Base-by-base conservation (phyloP, 2,888 invertebrate species). In the Fabriciana adippe region DNA sequence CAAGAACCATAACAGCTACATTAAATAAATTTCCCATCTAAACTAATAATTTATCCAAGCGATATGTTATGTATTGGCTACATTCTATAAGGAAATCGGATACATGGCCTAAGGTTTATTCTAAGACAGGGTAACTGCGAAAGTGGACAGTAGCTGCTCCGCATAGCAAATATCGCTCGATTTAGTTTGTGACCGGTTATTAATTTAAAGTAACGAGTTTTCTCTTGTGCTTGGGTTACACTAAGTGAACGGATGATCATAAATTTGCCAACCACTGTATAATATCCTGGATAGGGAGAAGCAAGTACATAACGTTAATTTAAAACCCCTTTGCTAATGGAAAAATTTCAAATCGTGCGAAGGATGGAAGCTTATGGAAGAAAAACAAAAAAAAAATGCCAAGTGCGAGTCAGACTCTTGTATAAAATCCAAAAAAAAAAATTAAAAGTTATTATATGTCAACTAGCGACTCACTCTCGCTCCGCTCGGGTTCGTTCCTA, bases 101-200 rank as follows among this genome's bases (percentile, higher is more conserved):
- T 67, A 64, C 64, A 57, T 60, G 57, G 59, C 35, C 48, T 45
- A 59, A 59, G 63, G 45, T 66, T 51, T 53, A 64, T 59, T 57
- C 55, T 26, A 65, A 68, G 59, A 51, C 55, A 56, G 54, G 65
- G 55, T 54, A 26, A 47, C 47, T 54, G 65, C 31, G 68, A 68
- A 68, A 68, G 68, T 68, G 51, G 31, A 55, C 68, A 85, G 85
- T 80, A 67, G 64, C 59, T 13, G 56, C 50, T 60, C 68, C 47
- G 61, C 60, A 68, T 61, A 68, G 69, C 75, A 68, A 74, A 73
- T 74, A 71, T 73, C 68, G 73, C 67, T 67, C 69, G 73, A 75
- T 74, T 73, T 74, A 74, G 68, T 74, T 73, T 70, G 68, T 75
- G 73, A 69, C 66, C 57, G 57, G 69, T 73, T 69, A 76, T 76